Conservation (phyloP, 2,888 invertebrate species). For the Chymomyza amoena region DNA sequence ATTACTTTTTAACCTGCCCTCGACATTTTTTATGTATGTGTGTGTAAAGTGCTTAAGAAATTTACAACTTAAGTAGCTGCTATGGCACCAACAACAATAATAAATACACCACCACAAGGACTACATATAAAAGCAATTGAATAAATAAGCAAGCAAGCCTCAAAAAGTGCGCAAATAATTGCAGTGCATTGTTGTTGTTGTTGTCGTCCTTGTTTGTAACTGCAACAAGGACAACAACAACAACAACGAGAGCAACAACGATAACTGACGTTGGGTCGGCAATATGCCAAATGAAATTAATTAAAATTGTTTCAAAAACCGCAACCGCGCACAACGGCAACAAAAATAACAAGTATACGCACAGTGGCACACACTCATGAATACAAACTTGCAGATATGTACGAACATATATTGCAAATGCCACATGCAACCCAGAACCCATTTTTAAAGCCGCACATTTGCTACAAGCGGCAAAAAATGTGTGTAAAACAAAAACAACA, state of each 20-base stretch:
- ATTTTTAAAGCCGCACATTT: not conserved
- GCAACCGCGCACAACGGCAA: not conserved
- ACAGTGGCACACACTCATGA: not conserved
- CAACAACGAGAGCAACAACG: not conserved
- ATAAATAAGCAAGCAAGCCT: not conserved
- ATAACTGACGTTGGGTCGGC: not conserved
- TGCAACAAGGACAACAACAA: not conserved
- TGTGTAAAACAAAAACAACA: not conserved
- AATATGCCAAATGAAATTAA: slow-evolving; percentile 6
- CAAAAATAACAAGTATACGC: not conserved
- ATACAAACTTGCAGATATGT: not conserved
- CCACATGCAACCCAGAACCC: not conserved
- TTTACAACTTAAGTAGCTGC: not conserved
- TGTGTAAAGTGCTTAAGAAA: not conserved
- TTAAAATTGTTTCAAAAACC: slow-evolving; percentile 8
- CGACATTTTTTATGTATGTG: not conserved
- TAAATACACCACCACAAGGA: not conserved
- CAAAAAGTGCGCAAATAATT: slow-evolving; percentile 1
- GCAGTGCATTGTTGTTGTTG: not conserved
- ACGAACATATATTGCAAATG: not conserved
- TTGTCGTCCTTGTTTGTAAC: too few relatives aligned
- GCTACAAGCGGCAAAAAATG: not conserved
- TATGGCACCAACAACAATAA: not conserved
- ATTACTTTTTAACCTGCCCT: too few relatives aligned
- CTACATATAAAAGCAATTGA: not conserved